phyloP scores from a whole-genome alignment of 2,888 invertebrate genomes.

The Lasioglossum oenotherae region DNA sequence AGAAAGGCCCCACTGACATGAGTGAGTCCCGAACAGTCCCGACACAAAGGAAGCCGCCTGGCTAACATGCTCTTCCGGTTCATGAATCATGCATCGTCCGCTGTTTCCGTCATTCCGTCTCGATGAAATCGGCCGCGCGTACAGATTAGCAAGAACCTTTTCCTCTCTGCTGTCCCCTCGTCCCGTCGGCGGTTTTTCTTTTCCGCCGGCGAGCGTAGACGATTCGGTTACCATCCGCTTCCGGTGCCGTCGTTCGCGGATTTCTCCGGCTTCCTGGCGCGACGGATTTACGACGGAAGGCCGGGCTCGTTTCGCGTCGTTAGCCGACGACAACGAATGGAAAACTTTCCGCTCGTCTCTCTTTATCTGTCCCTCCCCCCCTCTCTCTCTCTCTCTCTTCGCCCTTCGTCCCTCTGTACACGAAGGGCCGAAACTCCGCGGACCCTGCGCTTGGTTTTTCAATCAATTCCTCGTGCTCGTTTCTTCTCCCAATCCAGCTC shows the following conservation, averaged over 20 bases:
- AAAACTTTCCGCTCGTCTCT: conserved; percentile 71
- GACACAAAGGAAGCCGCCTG: background rate
- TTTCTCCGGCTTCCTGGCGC: conserved; percentile 55
- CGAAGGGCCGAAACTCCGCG: conserved; percentile 1
- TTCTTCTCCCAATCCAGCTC: background rate
- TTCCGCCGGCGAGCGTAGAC: conserved; percentile 6
- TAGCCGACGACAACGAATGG: conserved; percentile 70
- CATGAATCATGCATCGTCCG: conserved; percentile 77
- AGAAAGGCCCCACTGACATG: background rate
- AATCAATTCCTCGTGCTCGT: background rate
- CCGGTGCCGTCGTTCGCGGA: conserved; percentile 43
- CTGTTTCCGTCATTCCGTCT: conserved; percentile 64
- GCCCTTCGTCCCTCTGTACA: background rate
- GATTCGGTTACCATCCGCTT: conserved; percentile 52
- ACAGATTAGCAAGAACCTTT: conserved; percentile 23
- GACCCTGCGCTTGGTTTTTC: background rate
- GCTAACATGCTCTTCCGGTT: conserved; percentile 69
- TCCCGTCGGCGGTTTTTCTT: background rate
- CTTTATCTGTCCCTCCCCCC: background rate
- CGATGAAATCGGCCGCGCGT: conserved; percentile 23
- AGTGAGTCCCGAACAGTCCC: background rate
- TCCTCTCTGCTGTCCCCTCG: conserved; percentile 7
- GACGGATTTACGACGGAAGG: conserved; percentile 73
- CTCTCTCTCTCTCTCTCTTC: background rate
- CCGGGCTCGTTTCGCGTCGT: conserved; percentile 75